These are phyloP conservation scores for Aphidius gifuensis DNA, from an alignment of 1,140 invertebrate species.

Conservation along the genomic window DNA sequence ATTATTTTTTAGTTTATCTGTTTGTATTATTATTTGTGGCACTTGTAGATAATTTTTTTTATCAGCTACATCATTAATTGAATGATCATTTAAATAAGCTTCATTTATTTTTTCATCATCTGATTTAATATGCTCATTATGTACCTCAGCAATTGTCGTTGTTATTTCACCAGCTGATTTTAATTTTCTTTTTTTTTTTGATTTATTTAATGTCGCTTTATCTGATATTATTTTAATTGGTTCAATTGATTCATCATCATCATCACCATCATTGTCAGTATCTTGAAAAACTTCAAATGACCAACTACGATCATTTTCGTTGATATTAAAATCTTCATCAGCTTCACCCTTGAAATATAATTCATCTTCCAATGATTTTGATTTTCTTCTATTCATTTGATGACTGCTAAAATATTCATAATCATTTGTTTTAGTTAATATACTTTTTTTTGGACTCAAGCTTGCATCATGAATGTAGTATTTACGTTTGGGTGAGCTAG, in stretches of 20 bases:
- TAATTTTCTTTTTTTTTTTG: not conserved
- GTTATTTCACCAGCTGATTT: constrained; percentile 4
- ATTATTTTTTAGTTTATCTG: too few relatives aligned
- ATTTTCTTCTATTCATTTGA: not conserved
- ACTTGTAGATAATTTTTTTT: not conserved
- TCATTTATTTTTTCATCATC: not conserved
- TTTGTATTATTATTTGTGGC: not conserved
- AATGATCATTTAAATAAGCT: not conserved
- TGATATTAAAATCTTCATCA: constrained; percentile 11
- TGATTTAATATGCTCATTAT: not conserved
- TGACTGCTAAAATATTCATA: constrained; percentile 6
- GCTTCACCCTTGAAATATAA: not conserved
- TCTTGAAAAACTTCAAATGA: constrained; percentile 20
- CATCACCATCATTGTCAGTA: not conserved
- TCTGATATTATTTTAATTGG: not conserved
- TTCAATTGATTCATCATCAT: constrained; percentile 1
- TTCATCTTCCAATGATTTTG: not conserved
- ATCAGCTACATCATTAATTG: not conserved
- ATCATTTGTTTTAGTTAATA: constrained; percentile 33
- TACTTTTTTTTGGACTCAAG: constrained; percentile 49
- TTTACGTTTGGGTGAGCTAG: constrained; percentile 51
- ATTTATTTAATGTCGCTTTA: constrained; percentile 10
- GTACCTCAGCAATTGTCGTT: not conserved
- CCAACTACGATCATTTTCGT: constrained; percentile 20
- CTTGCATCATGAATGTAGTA: constrained; percentile 42